phyloP scores from a whole-genome alignment of 2,888 invertebrate genomes.

The Pterostichus madidus region DNA sequence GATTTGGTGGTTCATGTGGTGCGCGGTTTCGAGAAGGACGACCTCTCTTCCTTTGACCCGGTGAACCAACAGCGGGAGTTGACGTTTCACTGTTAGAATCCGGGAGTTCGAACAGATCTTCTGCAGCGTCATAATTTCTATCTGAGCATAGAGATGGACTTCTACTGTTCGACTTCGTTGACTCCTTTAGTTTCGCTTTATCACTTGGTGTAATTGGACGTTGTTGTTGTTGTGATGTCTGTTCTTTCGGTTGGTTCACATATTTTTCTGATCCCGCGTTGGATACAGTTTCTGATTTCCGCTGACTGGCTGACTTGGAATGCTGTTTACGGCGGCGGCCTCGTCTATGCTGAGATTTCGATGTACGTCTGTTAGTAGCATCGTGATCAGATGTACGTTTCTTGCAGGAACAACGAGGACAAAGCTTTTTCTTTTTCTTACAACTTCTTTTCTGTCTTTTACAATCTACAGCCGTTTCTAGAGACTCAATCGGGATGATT shows the following conservation, averaged over 20 bases:
- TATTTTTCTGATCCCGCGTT: too few species aligned
- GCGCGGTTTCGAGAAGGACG: background rate
- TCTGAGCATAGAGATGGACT: background rate
- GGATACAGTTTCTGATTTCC: too few species aligned
- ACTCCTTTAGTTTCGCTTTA: too few species aligned
- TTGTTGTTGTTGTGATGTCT: too few species aligned
- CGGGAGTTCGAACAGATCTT: background rate
- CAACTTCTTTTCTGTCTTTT: background rate
- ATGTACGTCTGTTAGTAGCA: background rate
- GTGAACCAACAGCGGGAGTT: background rate
- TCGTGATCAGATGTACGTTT: background rate
- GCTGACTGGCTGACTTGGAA: too few species aligned
- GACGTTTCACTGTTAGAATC: background rate
- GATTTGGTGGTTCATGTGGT: background rate
- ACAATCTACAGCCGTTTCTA: background rate
- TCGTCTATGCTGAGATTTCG: too few species aligned
- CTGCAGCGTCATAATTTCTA: too few species aligned
- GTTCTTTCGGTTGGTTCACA: too few species aligned
- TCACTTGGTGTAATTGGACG: too few species aligned
- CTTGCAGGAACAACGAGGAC: background rate
- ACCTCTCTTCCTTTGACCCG: background rate
- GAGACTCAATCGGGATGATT: slow-evolving; percentile 2
- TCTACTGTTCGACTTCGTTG: too few species aligned
- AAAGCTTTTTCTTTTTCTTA: slow-evolving; percentile 1
- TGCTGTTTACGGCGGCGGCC: too few species aligned